Base-by-base conservation (phyloP, 92 coral and sea anemone genomes). In the Zoanthus gigantus region DNA sequence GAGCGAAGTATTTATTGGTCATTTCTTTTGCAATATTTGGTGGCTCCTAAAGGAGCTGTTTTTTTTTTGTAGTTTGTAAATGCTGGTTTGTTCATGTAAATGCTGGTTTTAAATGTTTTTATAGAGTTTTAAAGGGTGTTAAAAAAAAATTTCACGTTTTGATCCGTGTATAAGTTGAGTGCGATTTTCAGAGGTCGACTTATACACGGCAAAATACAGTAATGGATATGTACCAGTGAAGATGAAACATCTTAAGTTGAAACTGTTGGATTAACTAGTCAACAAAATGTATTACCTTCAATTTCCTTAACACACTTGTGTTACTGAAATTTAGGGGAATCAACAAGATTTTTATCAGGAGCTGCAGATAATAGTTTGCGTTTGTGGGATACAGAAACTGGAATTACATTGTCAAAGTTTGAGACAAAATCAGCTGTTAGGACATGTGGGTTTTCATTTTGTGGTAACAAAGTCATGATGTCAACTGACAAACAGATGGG, bases 401-500 rank as follows among this genome's bases (percentile, higher is more conserved):
- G 98, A 30, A 93, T 94, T 50, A 94, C 98, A 4, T 87, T 97
- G 10, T 92, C 95, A 31, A 97, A 95, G 87, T 92, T 84, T 66
- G 99, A 97, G 66, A 97, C 99, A 72, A 92, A 93, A 57, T 91
- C 99, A 37, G 95, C 99, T 12, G 99, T 97, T 54, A 85, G 99
- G 81, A 93, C 99, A 1, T 95, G 98, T 88, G 96, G 94, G 54
- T 97, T 97, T 90, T 97, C 99, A 15, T 97, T 87, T 67, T 92
- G 98, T 91, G 98, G 99, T 12, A 91, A 91, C 74, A 85, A 89
- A 67, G 90, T 97, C 17, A 91, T 97, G 98, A 89, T 95, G 81
- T 91, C 99, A 9, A 97, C 99, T 79, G 99, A 97, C 81, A 92
- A 79, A 83, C 98, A 95, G 87, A 97, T 97, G 99, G 99, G 99